Percentiles rank a stretch among this genome's conserved stretches.
Evolutionary conservation across 2,888 invertebrate species (phyloP).

Genomic region (Hydrotaea diabolus): DNA sequence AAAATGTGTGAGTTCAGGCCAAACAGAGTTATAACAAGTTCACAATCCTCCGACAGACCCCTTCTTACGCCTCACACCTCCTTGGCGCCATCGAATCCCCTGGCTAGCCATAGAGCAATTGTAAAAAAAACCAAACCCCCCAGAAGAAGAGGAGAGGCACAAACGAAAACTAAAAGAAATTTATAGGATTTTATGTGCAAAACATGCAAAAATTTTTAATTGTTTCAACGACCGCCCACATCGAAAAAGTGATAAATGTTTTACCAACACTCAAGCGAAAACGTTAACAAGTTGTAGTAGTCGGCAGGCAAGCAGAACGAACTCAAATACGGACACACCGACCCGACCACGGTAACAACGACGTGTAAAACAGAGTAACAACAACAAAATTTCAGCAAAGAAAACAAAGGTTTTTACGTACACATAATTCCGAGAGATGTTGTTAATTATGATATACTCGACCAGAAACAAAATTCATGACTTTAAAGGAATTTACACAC

Average conservation of each 20-base stretch:
- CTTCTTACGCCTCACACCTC: neutral
- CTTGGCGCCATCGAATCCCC: too few relatives aligned
- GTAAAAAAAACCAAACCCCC: neutral
- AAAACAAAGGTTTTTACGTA: too few relatives aligned
- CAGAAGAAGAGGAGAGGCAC: neutral
- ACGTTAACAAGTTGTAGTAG: slow-evolving; percentile 37
- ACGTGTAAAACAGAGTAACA: too few relatives aligned
- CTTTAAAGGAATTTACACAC: too few relatives aligned
- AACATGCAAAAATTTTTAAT: slow-evolving; percentile 63
- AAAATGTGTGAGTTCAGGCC: neutral
- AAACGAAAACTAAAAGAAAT: slow-evolving; percentile 45
- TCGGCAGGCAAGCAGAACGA: neutral
- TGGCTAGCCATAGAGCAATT: neutral
- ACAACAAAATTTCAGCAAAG: too few relatives aligned
- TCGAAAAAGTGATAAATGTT: slow-evolving; percentile 61
- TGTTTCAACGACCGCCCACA: slow-evolving; percentile 63
- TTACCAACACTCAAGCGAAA: slow-evolving; percentile 17
- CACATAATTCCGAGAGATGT: too few relatives aligned
- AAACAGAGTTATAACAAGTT: slow-evolving; percentile 44
- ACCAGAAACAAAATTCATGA: too few relatives aligned
- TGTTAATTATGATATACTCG: too few relatives aligned
- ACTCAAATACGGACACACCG: too few relatives aligned
- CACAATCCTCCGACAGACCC: neutral
- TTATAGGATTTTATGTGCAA: slow-evolving; percentile 57
- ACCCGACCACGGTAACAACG: too few relatives aligned